phyloP scores from a whole-genome alignment of 2,888 invertebrate species.

The Parnassius glacialis region DNA sequence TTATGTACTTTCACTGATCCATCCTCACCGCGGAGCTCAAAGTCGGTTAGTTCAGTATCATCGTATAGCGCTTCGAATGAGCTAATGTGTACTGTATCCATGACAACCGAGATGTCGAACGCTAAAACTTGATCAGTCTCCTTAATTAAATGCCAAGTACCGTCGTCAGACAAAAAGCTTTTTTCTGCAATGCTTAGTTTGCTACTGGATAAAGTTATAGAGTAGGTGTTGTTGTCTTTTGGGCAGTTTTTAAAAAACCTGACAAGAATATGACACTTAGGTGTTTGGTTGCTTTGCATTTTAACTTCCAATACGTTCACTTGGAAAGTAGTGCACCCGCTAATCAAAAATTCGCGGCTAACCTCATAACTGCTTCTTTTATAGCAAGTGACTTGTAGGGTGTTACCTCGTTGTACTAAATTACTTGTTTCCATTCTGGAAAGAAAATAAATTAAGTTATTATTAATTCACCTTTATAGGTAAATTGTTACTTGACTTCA shows the following conservation, averaged over 20 bases:
- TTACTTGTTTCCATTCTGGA: slow-evolving; percentile 43
- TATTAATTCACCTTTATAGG: too few relatives aligned
- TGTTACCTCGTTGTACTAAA: slow-evolving; percentile 42
- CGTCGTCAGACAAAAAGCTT: slow-evolving; percentile 45
- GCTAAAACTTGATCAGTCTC: slow-evolving; percentile 44
- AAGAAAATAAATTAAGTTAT: neutral
- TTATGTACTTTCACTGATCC: too few relatives aligned
- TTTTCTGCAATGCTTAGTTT: slow-evolving; percentile 40
- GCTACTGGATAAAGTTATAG: slow-evolving; percentile 40
- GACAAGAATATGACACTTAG: slow-evolving; percentile 40
- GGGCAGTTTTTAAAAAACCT: slow-evolving; percentile 39
- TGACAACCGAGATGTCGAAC: slow-evolving; percentile 40
- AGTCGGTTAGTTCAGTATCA: too few relatives aligned
- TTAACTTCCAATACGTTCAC: slow-evolving; percentile 22
- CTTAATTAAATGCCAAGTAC: slow-evolving; percentile 47
- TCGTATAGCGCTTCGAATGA: slow-evolving; percentile 35
- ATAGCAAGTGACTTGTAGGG: slow-evolving; percentile 29
- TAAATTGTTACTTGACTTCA: neutral
- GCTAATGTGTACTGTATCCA: slow-evolving; percentile 33
- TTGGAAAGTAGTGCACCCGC: slow-evolving; percentile 41
- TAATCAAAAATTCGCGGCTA: slow-evolving; percentile 43
- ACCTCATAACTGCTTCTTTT: neutral
- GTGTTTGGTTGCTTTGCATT: too few relatives aligned
- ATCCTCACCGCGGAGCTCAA: too few relatives aligned
- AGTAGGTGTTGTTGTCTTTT: slow-evolving; percentile 42